Evolutionary conservation across 2,888 invertebrate genomes (phyloP).

Genomic region (Eupithecia pulchellata): DNA sequence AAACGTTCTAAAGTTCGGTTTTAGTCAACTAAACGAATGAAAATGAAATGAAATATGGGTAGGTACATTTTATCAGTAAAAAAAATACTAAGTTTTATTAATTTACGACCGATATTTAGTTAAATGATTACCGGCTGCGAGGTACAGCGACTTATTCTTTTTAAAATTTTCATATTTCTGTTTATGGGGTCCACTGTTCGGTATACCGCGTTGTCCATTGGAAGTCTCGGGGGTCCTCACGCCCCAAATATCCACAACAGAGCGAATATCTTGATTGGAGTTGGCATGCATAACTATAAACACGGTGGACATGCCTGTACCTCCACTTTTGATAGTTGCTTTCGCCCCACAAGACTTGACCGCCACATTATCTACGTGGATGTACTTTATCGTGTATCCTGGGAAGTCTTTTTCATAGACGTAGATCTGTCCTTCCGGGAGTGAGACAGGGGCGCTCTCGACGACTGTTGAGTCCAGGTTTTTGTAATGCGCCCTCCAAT

Average conservation of each 20-base stretch:
- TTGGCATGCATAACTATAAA: conserved; percentile 69
- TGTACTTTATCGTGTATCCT: conserved; percentile 65
- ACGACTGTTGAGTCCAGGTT: conserved; percentile 72
- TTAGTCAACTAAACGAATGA: neutral
- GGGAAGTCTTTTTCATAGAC: conserved; percentile 76
- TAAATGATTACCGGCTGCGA: neutral
- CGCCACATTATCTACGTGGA: conserved; percentile 74
- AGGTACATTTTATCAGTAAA: neutral
- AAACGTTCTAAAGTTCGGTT: neutral
- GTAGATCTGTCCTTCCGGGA: conserved; percentile 70
- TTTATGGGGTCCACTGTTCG: neutral
- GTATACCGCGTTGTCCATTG: neutral
- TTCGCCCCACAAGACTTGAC: conserved; percentile 70
- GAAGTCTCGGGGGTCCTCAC: conserved; percentile 47
- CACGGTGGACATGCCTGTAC: conserved; percentile 61
- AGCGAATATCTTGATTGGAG: conserved; percentile 68
- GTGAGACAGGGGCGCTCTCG: conserved; percentile 66
- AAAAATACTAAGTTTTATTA: neutral
- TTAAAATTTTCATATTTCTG: neutral
- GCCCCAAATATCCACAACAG: conserved; percentile 77
- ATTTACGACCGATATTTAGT: neutral
- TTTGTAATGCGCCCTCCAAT: conserved; percentile 59
- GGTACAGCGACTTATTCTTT: neutral
- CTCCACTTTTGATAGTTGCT: conserved; percentile 65
- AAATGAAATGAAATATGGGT: neutral